Evolutionary conservation across 92 coral and sea anemone genomes (phyloP).

Genomic region (Diadumene lineata): DNA sequence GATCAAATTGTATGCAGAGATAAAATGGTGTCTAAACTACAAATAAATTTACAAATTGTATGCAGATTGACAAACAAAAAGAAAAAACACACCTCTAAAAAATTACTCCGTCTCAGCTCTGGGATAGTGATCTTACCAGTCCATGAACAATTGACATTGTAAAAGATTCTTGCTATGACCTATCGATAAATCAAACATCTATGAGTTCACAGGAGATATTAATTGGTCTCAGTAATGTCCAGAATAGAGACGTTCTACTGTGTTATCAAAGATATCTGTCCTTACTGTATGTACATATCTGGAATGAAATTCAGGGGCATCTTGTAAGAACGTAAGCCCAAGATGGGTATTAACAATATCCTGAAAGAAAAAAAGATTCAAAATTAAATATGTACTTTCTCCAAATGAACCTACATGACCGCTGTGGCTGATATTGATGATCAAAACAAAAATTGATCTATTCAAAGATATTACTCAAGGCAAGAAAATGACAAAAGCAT

Average conservation of each 20-base stretch:
- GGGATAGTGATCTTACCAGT: slow-evolving; percentile 92
- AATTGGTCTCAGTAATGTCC: not conserved
- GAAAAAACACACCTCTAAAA: slow-evolving; percentile 94
- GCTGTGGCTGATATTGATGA: too few relatives aligned
- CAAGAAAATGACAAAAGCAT: not conserved
- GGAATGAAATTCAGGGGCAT: slow-evolving; percentile 95
- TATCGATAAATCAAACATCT: slow-evolving; percentile 4
- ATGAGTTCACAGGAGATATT: not conserved
- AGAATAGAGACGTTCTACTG: too few relatives aligned
- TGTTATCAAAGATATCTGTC: too few relatives aligned
- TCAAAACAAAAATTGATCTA: too few relatives aligned
- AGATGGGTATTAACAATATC: slow-evolving; percentile 88
- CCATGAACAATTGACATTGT: slow-evolving; percentile 96
- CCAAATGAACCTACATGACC: not conserved
- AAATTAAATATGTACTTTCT: not conserved
- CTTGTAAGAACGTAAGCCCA: slow-evolving; percentile 84
- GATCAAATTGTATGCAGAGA: too few relatives aligned
- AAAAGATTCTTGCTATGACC: slow-evolving; percentile 99
- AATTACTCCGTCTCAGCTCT: slow-evolving; percentile 93
- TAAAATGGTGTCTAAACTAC: too few relatives aligned
- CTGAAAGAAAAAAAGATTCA: slow-evolving; percentile 31
- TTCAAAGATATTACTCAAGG: not conserved
- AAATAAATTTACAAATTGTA: too few relatives aligned
- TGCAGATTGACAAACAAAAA: too few relatives aligned
- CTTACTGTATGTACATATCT: slow-evolving; percentile 96